phyloP scores from a whole-genome alignment of 2,888 invertebrate genomes.

The Apotomis turbidana region DNA sequence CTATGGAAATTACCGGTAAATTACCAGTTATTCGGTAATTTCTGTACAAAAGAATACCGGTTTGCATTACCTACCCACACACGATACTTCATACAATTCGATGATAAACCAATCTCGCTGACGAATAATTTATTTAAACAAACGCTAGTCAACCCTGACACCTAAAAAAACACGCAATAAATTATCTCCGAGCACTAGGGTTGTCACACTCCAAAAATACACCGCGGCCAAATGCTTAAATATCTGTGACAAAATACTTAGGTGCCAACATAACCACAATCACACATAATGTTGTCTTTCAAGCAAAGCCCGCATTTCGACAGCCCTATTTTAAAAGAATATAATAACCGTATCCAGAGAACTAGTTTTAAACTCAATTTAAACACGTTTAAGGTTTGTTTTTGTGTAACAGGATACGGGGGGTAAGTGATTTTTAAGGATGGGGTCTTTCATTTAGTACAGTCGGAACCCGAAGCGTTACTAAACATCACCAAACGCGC shows the following conservation, averaged over 20 bases:
- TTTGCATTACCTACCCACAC: too few species aligned
- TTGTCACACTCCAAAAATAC: conserved; percentile 35
- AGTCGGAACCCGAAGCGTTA: conserved; percentile 39
- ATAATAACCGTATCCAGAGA: background rate
- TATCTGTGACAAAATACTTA: conserved; percentile 41
- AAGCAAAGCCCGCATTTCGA: conserved; percentile 34
- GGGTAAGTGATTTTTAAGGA: conserved; percentile 9
- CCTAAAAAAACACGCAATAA: conserved; percentile 16
- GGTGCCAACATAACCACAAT: conserved; percentile 40
- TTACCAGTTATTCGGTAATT: too few species aligned
- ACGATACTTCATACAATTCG: too few species aligned
- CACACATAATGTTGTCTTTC: conserved; percentile 42
- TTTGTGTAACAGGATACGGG: background rate
- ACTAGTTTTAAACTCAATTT: background rate
- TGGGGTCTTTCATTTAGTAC: conserved; percentile 39
- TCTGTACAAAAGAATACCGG: too few species aligned
- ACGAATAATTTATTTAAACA: background rate
- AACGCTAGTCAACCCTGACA: conserved; percentile 1
- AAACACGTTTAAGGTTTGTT: background rate
- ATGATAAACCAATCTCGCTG: background rate
- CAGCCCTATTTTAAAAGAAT: conserved; percentile 3
- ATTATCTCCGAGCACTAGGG: conserved; percentile 21
- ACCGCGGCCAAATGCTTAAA: conserved; percentile 27
- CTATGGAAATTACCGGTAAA: too few species aligned
- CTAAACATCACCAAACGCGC: conserved; percentile 40